Percentiles rank a stretch among this genome's conserved stretches.
These are phyloP conservation scores for Pogonognathellus flavescens DNA, from an alignment of 1,140 invertebrate species.

Conservation along the genomic window DNA sequence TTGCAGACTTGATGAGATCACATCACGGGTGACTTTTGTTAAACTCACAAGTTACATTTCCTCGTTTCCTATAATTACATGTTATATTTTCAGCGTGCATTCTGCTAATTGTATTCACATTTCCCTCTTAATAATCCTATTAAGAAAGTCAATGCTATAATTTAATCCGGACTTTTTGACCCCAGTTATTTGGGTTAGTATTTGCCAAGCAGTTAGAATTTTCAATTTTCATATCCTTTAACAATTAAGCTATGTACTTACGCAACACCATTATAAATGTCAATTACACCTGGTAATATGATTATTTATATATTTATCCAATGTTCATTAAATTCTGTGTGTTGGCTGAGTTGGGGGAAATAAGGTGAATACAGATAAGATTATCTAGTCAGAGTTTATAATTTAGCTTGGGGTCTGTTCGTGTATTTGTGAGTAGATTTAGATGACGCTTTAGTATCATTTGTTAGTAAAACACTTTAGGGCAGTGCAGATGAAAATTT, in stretches of 20 bases:
- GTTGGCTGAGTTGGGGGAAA: too few species aligned
- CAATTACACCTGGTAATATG: not conserved
- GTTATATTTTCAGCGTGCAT: too few species aligned
- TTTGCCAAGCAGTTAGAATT: too few species aligned
- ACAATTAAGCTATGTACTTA: too few species aligned
- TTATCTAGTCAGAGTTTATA: not conserved
- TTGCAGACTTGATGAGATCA: conserved; percentile 8
- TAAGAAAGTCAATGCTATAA: too few species aligned
- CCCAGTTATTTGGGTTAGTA: too few species aligned
- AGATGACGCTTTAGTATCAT: conserved; percentile 1
- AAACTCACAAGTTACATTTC: conserved; percentile 11
- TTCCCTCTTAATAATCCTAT: too few species aligned
- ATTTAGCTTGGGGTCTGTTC: not conserved
- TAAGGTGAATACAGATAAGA: not conserved
- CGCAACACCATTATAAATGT: not conserved
- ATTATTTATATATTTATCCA: too few species aligned
- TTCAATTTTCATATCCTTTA: too few species aligned
- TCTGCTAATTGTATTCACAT: too few species aligned
- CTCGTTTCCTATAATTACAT: not conserved
- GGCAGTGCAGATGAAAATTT: conserved; percentile 43
- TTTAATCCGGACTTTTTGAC: too few species aligned
- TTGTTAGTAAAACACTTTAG: conserved; percentile 43
- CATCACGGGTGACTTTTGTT: conserved; percentile 18
- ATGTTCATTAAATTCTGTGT: too few species aligned
- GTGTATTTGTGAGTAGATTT: not conserved